Evolutionary conservation across 2,113 vertebrate genomes (phyloP).

Genomic region (Panthera leo): DNA sequence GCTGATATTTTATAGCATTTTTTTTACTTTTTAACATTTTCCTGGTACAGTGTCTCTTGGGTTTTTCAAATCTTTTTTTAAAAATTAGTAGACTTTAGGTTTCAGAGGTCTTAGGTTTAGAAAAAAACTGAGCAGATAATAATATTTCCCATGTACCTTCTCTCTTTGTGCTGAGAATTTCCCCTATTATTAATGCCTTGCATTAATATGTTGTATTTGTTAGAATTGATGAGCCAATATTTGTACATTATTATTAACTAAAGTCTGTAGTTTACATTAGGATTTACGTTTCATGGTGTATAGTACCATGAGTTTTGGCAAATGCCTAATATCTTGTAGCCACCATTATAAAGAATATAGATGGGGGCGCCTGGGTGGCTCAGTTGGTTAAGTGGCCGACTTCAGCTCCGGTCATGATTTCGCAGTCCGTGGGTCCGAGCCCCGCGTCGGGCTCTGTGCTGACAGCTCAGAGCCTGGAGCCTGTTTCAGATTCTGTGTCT

Average conservation of each 20-base stretch:
- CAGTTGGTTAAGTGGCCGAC: too few species aligned
- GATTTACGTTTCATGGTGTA: not conserved
- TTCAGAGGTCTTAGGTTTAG: not conserved
- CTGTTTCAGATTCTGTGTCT: too few species aligned
- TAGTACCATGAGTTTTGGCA: not conserved
- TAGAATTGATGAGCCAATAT: not conserved
- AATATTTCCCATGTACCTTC: not conserved
- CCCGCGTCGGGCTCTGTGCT: too few species aligned
- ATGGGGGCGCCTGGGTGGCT: too few species aligned
- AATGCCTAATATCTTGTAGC: not conserved
- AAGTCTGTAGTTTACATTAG: not conserved
- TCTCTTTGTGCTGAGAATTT: not conserved
- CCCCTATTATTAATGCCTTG: not conserved
- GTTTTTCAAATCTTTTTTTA: not conserved
- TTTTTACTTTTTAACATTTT: not conserved
- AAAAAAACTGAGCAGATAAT: not conserved
- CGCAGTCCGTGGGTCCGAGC: accelerated
- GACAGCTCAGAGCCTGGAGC: too few species aligned
- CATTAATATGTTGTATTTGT: not conserved
- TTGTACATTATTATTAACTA: not conserved
- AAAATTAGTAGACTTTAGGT: not conserved
- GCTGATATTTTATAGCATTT: not conserved
- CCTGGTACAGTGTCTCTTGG: not conserved
- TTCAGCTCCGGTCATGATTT: too few species aligned
- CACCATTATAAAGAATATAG: not conserved